A percentile compares a stretch with the other conserved stretches of the same genome.
Conservation (phyloP, 2,113 vertebrate species). For the Dunckerocampus dactyliophorus region DNA sequence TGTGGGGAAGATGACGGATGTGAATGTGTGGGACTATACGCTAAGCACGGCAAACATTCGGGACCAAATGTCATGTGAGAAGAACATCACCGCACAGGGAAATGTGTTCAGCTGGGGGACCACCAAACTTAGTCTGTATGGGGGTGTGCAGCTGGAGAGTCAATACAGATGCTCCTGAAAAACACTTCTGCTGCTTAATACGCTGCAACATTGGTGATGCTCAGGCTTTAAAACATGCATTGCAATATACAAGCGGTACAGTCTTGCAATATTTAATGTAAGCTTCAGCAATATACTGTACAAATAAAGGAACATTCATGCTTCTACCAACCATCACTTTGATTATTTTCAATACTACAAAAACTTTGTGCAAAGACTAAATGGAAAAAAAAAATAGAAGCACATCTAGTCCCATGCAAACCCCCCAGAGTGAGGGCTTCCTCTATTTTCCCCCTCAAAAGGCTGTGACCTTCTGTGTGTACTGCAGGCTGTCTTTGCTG, state of each 20-base stretch:
- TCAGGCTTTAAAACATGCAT: not conserved
- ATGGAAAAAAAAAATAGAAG: conserved; percentile 16
- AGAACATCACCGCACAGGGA: conserved; percentile 44
- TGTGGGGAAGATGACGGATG: conserved; percentile 68
- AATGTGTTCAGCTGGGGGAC: conserved; percentile 78
- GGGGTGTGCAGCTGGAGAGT: conserved; percentile 75
- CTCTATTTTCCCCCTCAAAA: conserved; percentile 56
- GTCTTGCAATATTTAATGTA: conserved; percentile 17
- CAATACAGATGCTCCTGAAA: conserved; percentile 73
- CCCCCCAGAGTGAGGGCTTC: conserved; percentile 33
- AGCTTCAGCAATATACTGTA: conserved; percentile 11
- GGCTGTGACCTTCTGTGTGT: conserved; percentile 41
- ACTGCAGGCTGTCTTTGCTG: conserved; percentile 24
- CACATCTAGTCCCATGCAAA: conserved; percentile 9
- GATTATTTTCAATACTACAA: conserved; percentile 1
- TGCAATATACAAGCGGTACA: not conserved
- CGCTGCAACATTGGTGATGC: not conserved
- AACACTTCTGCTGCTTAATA: not conserved
- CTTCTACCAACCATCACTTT: not conserved
- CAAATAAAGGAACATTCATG: not conserved
- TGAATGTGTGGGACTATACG: conserved; percentile 78
- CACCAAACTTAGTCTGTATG: conserved; percentile 68
- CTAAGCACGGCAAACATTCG: conserved; percentile 63
- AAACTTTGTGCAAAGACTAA: conserved; percentile 4
- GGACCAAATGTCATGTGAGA: conserved; percentile 68